Percentiles rank a stretch among this genome's conserved stretches.
Conservation (phyloP, 1,140 invertebrate genomes). For the Anthonomus grandis region DNA sequence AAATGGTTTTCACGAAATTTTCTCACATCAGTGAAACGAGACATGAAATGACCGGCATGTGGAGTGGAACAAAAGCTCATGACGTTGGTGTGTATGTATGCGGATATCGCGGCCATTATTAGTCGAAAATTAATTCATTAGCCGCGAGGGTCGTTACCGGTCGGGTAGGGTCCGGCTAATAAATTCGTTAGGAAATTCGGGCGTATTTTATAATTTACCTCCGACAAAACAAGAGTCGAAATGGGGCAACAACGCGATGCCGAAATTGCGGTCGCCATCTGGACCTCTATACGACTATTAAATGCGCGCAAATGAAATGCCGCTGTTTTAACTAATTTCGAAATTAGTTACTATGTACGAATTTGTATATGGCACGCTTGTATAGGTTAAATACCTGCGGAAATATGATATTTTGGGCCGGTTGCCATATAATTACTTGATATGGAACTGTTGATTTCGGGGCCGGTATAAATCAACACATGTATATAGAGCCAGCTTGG, state of each 20-base stretch:
- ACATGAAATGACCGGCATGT: neutral
- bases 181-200: constrained; percentile 8
- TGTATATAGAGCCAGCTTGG: too few species aligned
- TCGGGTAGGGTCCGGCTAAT: neutral
- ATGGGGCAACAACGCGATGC: constrained; percentile 2
- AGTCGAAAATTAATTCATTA: constrained; percentile 8
- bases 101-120: neutral
- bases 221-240: constrained; percentile 4
- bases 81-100: neutral
- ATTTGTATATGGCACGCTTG: too few species aligned
- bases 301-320: too few species aligned
- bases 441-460: too few species aligned
- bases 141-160: neutral
- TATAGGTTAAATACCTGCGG: too few species aligned
- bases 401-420: too few species aligned
- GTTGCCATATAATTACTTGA: too few species aligned
- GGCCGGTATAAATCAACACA: too few species aligned
- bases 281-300: constrained; percentile 8
- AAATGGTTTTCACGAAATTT: too few species aligned
- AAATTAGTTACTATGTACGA: too few species aligned
- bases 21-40: neutral
- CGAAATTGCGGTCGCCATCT: neutral
- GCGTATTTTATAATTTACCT: constrained; percentile 10
- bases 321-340: too few species aligned
- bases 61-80: neutral